Evolutionary conservation across 2,113 vertebrate species (phyloP).

Genomic region (Oceanites oceanicus): DNA sequence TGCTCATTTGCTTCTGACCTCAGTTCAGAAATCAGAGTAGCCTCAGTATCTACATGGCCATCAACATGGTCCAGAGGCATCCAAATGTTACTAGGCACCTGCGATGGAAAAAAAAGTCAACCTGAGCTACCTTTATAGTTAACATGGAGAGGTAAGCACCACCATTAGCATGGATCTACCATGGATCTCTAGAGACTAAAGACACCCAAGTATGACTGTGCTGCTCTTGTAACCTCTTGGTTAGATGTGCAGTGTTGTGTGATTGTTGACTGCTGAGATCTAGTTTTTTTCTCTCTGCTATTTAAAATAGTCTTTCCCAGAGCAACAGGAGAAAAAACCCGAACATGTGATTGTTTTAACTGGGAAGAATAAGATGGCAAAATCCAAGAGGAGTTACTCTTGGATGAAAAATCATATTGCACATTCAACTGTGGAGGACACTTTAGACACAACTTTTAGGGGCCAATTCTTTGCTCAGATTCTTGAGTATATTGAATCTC

Average conservation of each 20-base stretch:
- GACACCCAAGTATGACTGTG: neutral
- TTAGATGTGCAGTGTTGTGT: neutral
- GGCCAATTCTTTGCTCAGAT: neutral
- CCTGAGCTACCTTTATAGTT: neutral
- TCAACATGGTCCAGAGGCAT: neutral
- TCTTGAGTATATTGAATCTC: neutral
- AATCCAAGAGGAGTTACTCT: neutral
- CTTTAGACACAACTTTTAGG: neutral
- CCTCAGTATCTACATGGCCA: neutral
- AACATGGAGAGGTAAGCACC: neutral
- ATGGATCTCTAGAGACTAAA: neutral
- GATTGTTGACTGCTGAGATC: neutral
- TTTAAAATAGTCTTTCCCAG: neutral
- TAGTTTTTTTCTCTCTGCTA: neutral
- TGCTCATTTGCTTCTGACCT: neutral
- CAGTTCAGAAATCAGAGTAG: neutral
- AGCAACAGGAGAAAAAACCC: neutral
- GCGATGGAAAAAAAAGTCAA: neutral
- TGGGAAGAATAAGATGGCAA: neutral
- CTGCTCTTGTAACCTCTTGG: neutral
- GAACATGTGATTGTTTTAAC: neutral
- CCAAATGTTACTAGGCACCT: neutral
- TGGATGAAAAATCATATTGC: neutral
- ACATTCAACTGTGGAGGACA: neutral
- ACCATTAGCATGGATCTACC: neutral